Evolutionary conservation across 2,113 vertebrate species (phyloP).

Genomic region (Mormyrus lacerda): DNA sequence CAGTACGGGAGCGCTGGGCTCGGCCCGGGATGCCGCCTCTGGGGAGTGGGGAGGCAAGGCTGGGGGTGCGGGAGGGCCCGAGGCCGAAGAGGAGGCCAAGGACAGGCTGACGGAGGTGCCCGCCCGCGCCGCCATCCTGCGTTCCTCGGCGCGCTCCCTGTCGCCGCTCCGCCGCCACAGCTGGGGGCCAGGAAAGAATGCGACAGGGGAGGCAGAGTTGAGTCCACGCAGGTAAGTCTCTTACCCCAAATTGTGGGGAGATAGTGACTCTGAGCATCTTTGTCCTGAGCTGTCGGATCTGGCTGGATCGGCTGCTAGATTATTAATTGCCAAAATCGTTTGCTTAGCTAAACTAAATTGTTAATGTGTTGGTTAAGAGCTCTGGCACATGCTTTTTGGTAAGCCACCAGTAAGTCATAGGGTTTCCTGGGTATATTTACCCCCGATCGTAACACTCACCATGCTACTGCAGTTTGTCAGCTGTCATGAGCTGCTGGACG

Average conservation of each 20-base stretch:
- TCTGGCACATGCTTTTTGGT: background rate
- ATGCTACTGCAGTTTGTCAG: background rate
- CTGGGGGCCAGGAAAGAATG: slow-evolving; percentile 76
- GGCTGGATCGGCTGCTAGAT: background rate
- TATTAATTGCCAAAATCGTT: background rate
- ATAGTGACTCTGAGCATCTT: background rate
- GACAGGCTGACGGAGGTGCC: slow-evolving; percentile 71
- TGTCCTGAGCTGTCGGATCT: background rate
- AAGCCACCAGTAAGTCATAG: background rate
- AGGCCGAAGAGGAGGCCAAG: slow-evolving; percentile 71
- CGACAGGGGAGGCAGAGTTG: slow-evolving; percentile 59
- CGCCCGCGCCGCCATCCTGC: slow-evolving; percentile 46
- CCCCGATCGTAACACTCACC: background rate
- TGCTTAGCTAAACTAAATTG: background rate
- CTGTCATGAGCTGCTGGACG: background rate
- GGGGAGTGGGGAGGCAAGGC: background rate
- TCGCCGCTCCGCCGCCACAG: slow-evolving; percentile 84
- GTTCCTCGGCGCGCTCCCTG: slow-evolving; percentile 59
- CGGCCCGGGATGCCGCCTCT: slow-evolving; percentile 30
- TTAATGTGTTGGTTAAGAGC: background rate
- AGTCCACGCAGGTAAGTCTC: slow-evolving; percentile 71
- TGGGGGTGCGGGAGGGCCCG: background rate
- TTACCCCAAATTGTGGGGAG: background rate
- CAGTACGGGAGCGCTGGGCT: slow-evolving; percentile 58
- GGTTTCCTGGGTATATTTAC: background rate